Base-by-base conservation (phyloP, 2,797 vertebrate species). In the Hyperoplus immaculatus region DNA sequence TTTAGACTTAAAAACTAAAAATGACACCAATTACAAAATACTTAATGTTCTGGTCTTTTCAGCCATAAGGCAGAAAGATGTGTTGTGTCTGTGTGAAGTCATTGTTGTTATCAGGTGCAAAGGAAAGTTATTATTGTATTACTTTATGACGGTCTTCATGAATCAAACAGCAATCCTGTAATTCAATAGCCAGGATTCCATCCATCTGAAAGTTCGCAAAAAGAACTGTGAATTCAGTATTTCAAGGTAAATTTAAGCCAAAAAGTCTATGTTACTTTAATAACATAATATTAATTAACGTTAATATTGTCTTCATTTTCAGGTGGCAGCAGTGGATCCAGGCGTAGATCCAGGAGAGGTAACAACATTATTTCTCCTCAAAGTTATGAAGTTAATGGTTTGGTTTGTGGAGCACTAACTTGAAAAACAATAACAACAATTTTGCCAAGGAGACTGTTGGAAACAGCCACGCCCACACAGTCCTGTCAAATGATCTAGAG, bases 71-170 rank as follows among this genome's bases (percentile, higher is more conserved):
- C 14, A 55, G 11, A 54, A 11, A 10, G 8, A 15, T 63, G 29
- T 63, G 41, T 1, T 38, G 29, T 36, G 8, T 41, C 42, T 46
- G 65, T 21, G 5, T 21, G 21, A 54, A 56, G 16, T 46, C n/a
- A 12, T 36, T n/a, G 39, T 21, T 5, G 39, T 58, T 57, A 68
- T 62, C 38, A 57, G 51, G 64, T 29, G 8, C 65, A 79, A 64
- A 73, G 53, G 70, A 63, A 58, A 18, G 38, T 63, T 57, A 45
- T 73, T 45, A 53, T 53, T 58, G 58, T 58, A 58, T 64, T n/a
- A 29, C 42, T 21, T 21, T 21, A 21, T 45, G 43, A 39, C 1
- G 43, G 16, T 72, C 57, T n/a, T n/a, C n/a, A n/a, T n/a, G n/a
- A n/a, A n/a, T n/a, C n/a, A n/a, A n/a, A n/a, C n/a, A n/a, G n/a